Percentiles rank a stretch among this genome's conserved stretches.
These are phyloP conservation scores for Calidris pygmaea DNA, from an alignment of 2,113 vertebrate genomes.

Conservation along the genomic window DNA sequence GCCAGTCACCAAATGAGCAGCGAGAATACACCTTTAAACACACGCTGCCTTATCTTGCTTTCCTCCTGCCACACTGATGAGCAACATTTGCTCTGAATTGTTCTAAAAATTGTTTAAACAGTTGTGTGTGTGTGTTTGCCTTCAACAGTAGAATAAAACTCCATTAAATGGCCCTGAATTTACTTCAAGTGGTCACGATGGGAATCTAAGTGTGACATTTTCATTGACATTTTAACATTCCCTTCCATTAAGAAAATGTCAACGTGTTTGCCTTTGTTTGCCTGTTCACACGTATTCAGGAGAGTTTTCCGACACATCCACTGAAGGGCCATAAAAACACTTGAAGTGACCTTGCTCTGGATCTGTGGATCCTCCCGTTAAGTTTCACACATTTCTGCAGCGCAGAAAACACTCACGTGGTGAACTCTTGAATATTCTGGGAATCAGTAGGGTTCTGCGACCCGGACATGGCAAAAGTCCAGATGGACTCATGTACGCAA, in stretches of 20 bases:
- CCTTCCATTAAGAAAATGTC: constrained; percentile 51
- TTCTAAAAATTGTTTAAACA: background rate
- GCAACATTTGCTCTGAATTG: background rate
- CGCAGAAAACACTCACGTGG: fast-evolving
- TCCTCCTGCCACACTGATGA: background rate
- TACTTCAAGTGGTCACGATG: constrained; percentile 14
- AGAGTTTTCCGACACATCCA: background rate
- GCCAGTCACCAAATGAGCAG: background rate
- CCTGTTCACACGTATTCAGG: background rate
- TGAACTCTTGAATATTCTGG: background rate
- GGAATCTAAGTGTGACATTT: constrained; percentile 32
- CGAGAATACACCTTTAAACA: background rate
- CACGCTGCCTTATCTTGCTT: background rate
- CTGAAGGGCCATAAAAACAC: background rate
- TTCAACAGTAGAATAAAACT: constrained; percentile 4
- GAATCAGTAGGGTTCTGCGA: background rate
- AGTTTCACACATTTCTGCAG: background rate
- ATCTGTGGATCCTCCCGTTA: background rate
- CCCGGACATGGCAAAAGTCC: background rate
- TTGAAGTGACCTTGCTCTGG: background rate
- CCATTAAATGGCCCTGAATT: constrained; percentile 18
- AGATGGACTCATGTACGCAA: fast-evolving
- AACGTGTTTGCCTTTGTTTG: constrained; percentile 11
- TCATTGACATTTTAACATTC: constrained; percentile 32
- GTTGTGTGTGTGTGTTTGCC: background rate